Base-by-base conservation (phyloP, 1,140 invertebrate genomes). In the Caenorhabditis latens region DNA sequence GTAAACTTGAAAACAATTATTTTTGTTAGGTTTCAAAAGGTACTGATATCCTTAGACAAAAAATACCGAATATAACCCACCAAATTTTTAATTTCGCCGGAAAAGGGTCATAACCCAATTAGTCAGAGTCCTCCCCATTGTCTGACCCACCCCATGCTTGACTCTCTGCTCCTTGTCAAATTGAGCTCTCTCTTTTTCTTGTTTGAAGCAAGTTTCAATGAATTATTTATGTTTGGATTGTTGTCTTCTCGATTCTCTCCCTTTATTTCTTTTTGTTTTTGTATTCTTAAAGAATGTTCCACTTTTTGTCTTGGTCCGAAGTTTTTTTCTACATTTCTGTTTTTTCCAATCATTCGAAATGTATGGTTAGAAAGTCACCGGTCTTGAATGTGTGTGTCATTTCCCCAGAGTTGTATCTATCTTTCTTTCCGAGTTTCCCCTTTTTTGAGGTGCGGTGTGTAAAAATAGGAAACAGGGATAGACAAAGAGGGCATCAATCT, bases 191-290 rank as follows among this genome's bases (percentile, higher is more conserved):
- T 32, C 32, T 63, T 13, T 19, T 9, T 8, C 11, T 2, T 21
- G 11, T 21, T 40, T 13, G 61, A 40, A 24, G 24, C 61, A 63
- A 63, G 61, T 63, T 63, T 63, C 61, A 40, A 63, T 63, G 61
- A 63, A 63, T 63, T 32, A 63, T 63, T 63, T 63, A 63, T 63
- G 61, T 63, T 63, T 63, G 32, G 61, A 63, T 63, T 63, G 61
- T 63, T 32, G 21, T 24, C 61, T 32, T 63, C 61, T 32, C 24
- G 9, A 21, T 24, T 32, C 24, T 8, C 9, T 32, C 40, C 40
- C n/a, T 11, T 11, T 32, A 21, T n/a, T 58, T 8, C n/a, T 58
- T 19, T n/a, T 58, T 58, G 8, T 32, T 40, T 32, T 63, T 63
- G 19, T 63, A 32, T 63, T 63, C n/a, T 13, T 63, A 11, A 1